Percentiles rank a stretch among this genome's conserved stretches.
These are phyloP conservation scores for Xylophagus ater DNA, from an alignment of 2,888 invertebrate genomes.

Conservation along the genomic window DNA sequence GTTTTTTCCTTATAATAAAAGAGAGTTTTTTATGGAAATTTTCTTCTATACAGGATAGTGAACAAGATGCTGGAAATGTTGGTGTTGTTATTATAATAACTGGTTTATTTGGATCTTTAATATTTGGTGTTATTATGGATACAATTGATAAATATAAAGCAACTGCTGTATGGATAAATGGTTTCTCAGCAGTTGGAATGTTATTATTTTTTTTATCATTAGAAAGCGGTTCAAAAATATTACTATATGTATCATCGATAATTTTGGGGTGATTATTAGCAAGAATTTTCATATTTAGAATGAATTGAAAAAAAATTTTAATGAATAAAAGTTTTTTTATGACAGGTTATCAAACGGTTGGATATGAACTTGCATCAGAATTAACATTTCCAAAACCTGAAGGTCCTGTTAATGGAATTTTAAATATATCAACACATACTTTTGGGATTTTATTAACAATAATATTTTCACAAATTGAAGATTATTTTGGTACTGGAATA, in stretches of 20 bases:
- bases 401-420: slow-evolving; percentile 54
- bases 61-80: slow-evolving; percentile 48
- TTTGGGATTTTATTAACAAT: slow-evolving; percentile 11
- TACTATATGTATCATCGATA: slow-evolving; percentile 47
- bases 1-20: too few species aligned
- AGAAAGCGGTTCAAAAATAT: slow-evolving; percentile 31
- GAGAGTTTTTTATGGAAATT: slow-evolving; percentile 3
- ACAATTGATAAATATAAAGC: slow-evolving; percentile 54
- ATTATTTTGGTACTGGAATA: background rate
- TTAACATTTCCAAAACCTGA: slow-evolving; percentile 63
- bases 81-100: slow-evolving; percentile 50
- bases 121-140: slow-evolving; percentile 52
- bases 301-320: background rate
- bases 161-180: slow-evolving; percentile 44
- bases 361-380: slow-evolving; percentile 64
- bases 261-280: slow-evolving; percentile 43
- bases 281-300: background rate
- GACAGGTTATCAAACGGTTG: slow-evolving; percentile 61
- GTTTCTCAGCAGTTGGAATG: slow-evolving; percentile 50
- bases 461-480: slow-evolving; percentile 2
- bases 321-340: slow-evolving; percentile 51
- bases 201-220: slow-evolving; percentile 48
- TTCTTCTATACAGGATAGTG: slow-evolving; percentile 36
- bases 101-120: slow-evolving; percentile 52
- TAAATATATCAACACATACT: slow-evolving; percentile 32